Conservation (phyloP, 1,140 invertebrate species). For the Leptestheria dahalacensis region DNA sequence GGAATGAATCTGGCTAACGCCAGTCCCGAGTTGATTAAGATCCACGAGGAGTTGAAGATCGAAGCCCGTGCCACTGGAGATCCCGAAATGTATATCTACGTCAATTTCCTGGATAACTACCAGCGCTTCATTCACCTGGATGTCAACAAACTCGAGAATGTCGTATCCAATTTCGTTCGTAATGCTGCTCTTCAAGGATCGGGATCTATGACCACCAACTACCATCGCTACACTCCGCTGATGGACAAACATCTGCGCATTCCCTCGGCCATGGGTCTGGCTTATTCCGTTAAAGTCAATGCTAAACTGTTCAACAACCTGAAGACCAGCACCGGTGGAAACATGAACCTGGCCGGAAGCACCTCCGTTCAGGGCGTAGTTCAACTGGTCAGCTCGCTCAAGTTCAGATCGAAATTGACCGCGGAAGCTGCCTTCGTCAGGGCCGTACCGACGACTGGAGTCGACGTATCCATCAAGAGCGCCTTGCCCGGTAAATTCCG, state of each 20-base stretch:
- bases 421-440: constrained; percentile 6
- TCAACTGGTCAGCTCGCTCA: neutral
- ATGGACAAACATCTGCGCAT: constrained; percentile 10
- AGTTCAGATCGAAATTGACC: constrained; percentile 5
- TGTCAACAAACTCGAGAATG: neutral
- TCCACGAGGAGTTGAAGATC: constrained; percentile 13
- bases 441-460: neutral
- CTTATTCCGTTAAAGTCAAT: constrained; percentile 6
- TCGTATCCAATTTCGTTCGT: neutral
- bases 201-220: neutral
- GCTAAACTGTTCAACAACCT: constrained; percentile 6
- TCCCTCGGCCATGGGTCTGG: constrained; percentile 13
- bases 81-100: constrained; percentile 12
- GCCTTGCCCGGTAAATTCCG: constrained; percentile 10
- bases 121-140: constrained; percentile 9
- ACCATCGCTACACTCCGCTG: constrained; percentile 6
- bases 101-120: constrained; percentile 13
- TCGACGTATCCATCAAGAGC: neutral
- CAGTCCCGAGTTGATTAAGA: constrained; percentile 6
- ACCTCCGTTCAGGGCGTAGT: neutral
- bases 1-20: neutral
- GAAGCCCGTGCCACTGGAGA: constrained; percentile 11
- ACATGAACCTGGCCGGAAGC: neutral
- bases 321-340: neutral
- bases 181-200: neutral